Conservation (phyloP, 2,797 vertebrate genomes). For the Parauchenoglanis punctatus region DNA sequence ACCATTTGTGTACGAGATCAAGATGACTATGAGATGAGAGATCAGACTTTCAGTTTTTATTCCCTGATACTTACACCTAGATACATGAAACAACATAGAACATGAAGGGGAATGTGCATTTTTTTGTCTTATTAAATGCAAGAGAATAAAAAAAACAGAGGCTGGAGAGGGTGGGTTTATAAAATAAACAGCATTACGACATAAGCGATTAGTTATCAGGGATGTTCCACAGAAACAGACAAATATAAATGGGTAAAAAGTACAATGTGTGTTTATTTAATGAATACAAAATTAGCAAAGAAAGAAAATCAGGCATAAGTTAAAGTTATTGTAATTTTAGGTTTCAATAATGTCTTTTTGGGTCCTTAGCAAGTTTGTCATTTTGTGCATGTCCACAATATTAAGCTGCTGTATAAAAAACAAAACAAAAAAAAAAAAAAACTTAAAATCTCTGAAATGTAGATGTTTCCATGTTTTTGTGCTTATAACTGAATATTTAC, state of each 20-base stretch:
- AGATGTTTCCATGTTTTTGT: neutral
- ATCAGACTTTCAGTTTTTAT: no score
- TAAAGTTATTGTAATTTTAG: neutral
- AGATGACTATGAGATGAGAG: no score
- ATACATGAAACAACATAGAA: no score
- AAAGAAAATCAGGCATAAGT: neutral
- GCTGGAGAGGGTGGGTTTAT: no score
- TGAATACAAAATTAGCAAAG: neutral
- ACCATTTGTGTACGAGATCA: no score
- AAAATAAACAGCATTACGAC: neutral
- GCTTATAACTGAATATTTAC: neutral
- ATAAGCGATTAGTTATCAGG: neutral
- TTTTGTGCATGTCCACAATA: neutral
- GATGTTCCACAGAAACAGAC: neutral
- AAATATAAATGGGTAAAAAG: neutral
- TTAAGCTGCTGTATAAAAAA: neutral
- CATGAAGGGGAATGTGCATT: no score
- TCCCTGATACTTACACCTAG: no score
- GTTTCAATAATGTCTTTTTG: neutral
- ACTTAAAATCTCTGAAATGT: neutral
- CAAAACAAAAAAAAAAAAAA: neutral
- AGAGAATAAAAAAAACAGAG: neutral
- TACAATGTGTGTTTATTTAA: neutral
- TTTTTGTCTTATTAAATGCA: neutral
- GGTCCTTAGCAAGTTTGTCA: neutral